Percentiles rank a stretch among this genome's conserved stretches.
phyloP scores from a whole-genome alignment of 2,113 vertebrate species.

The Eublepharis macularius region DNA sequence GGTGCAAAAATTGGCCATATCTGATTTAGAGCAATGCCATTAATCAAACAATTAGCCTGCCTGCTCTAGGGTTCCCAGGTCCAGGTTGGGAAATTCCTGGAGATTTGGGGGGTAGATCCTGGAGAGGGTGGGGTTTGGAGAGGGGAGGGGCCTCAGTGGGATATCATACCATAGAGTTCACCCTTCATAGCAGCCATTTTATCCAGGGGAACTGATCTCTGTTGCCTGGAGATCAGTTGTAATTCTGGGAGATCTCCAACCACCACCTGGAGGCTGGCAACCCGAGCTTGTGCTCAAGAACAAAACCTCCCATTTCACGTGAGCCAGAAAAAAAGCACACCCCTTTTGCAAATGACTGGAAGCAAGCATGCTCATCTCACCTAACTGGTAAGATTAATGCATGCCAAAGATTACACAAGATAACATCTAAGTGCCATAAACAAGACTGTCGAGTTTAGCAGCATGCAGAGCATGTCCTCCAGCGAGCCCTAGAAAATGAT shows the following conservation, averaged over 20 bases:
- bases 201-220: too few species aligned
- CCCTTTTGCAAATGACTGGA: background rate
- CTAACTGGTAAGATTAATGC: slow-evolving; percentile 6
- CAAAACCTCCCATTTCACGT: background rate
- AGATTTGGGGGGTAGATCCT: too few species aligned
- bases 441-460: slow-evolving; percentile 10
- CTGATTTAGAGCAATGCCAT: background rate
- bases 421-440: background rate
- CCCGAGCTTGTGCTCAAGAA: too few species aligned
- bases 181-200: too few species aligned
- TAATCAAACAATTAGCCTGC: background rate
- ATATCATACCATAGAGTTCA: too few species aligned
- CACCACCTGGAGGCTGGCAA: too few species aligned
- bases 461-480: background rate
- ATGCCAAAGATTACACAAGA: background rate
- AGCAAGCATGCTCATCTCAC: background rate
- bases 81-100: too few species aligned
- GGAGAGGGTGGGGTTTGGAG: too few species aligned
- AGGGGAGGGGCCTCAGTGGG: too few species aligned
- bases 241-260: too few species aligned
- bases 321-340: background rate
- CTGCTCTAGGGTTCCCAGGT: too few species aligned
- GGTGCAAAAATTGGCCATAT: background rate
- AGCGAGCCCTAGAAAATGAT: background rate
- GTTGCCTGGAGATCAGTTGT: too few species aligned